A percentile compares a stretch with the other conserved stretches of the same genome.
Conservation (phyloP, 2,888 invertebrate genomes). For the Digitonthophagus gazella region DNA sequence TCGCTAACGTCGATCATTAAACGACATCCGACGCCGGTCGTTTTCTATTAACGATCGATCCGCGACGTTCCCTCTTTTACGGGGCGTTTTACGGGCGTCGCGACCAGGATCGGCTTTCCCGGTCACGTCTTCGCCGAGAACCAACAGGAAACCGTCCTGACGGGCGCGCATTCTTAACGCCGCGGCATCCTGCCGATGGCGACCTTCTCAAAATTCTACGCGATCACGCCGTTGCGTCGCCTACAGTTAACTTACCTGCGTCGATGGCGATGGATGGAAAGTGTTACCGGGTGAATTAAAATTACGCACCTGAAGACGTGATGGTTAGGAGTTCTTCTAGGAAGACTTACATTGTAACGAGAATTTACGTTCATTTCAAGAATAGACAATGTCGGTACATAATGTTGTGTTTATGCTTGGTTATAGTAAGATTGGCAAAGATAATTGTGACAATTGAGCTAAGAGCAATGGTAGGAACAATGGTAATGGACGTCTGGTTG, state of each 20-base stretch:
- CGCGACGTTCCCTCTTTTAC: no score
- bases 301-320: background rate
- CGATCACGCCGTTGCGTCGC: background rate
- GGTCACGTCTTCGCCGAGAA: background rate
- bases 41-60: background rate
- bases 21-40: background rate
- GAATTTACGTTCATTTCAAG: no score
- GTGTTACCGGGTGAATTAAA: background rate
- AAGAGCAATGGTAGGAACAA: background rate
- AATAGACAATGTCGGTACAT: no score
- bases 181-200: background rate
- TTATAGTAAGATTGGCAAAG: no score
- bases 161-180: background rate
- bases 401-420: no score
- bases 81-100: no score
- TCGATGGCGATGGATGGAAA: background rate
- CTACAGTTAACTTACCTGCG: background rate
- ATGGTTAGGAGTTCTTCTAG: no score
- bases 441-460: no score
- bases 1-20: background rate
- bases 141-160: background rate
- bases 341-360: no score
- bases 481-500: conserved; percentile 6
- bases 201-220: background rate
- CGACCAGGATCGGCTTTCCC: no score